phyloP scores from a whole-genome alignment of 2,888 invertebrate genomes.

The Dorcus hopei region DNA sequence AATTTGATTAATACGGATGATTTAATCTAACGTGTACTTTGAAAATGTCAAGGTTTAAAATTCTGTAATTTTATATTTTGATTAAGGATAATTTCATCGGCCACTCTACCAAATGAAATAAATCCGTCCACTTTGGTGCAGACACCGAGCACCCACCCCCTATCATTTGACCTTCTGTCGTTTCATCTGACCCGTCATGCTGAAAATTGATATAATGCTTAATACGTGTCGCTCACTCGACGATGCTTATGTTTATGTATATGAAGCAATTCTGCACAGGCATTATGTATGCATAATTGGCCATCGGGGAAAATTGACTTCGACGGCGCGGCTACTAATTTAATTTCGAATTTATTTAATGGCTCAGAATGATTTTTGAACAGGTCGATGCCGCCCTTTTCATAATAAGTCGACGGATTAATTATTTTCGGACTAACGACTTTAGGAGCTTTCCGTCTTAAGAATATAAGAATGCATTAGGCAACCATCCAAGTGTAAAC shows the following conservation, averaged over 20 bases:
- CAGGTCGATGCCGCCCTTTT: slow-evolving; percentile 3
- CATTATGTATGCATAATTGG: slow-evolving; percentile 43
- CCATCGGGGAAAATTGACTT: slow-evolving; percentile 28
- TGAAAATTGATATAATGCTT: slow-evolving; percentile 51
- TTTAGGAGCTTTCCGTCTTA: not conserved
- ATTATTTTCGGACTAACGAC: not conserved
- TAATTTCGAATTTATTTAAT: slow-evolving; percentile 46
- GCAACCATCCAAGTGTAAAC: slow-evolving; percentile 7
- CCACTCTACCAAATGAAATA: too few species aligned
- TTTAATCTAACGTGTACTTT: too few species aligned
- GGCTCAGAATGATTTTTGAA: slow-evolving; percentile 33
- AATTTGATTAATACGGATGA: too few species aligned
- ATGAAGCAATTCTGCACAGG: slow-evolving; percentile 29
- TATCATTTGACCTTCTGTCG: slow-evolving; percentile 44
- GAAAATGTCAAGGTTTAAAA: too few species aligned
- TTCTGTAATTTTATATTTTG: too few species aligned
- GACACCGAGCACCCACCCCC: not conserved
- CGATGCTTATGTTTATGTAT: slow-evolving; percentile 44
- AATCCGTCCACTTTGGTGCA: not conserved
- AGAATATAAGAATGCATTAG: not conserved
- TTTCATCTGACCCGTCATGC: slow-evolving; percentile 47
- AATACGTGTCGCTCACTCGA: slow-evolving; percentile 46
- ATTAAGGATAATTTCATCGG: too few species aligned
- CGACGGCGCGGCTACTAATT: slow-evolving; percentile 32
- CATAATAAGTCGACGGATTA: not conserved